A percentile compares a stretch with the other conserved stretches of the same genome.
phyloP scores from a whole-genome alignment of 2,797 vertebrate species.

The Amblyraja radiata region DNA sequence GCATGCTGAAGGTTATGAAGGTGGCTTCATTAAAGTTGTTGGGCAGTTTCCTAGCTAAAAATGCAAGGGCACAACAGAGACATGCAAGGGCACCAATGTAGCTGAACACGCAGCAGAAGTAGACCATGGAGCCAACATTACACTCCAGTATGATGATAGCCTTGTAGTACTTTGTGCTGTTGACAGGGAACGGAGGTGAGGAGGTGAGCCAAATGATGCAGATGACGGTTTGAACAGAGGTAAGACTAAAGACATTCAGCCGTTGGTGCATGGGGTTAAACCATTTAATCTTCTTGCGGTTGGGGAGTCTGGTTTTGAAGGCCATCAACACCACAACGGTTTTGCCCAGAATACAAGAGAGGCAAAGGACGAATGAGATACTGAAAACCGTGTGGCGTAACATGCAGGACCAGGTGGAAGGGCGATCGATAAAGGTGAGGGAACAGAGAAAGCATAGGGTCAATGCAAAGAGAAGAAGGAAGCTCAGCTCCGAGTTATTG shows the following conservation, averaged over 20 bases:
- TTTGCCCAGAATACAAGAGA: slow-evolving; percentile 67
- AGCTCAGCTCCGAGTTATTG: slow-evolving; percentile 69
- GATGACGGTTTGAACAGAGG: background rate
- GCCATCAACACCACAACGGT: slow-evolving; percentile 68
- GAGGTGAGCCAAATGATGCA: slow-evolving; percentile 15
- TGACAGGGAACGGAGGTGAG: slow-evolving; percentile 18
- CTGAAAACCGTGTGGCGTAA: slow-evolving; percentile 65
- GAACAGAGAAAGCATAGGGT: slow-evolving; percentile 68
- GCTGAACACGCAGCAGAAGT: slow-evolving; percentile 4
- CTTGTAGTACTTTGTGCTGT: slow-evolving; percentile 30
- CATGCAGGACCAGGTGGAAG: slow-evolving; percentile 67
- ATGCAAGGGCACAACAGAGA: slow-evolving; percentile 10
- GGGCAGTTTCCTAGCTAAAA: slow-evolving; percentile 20
- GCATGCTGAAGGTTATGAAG: slow-evolving; percentile 36
- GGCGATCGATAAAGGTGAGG: slow-evolving; percentile 63
- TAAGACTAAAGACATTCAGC: background rate
- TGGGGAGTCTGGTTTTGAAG: slow-evolving; percentile 59
- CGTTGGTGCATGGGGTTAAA: slow-evolving; percentile 46
- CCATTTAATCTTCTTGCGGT: slow-evolving; percentile 57
- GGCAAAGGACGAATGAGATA: slow-evolving; percentile 64
- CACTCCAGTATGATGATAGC: slow-evolving; percentile 27
- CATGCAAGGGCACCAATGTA: background rate
- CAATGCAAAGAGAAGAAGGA: slow-evolving; percentile 66
- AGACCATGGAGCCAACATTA: background rate
- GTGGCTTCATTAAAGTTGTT: slow-evolving; percentile 35